These are phyloP conservation scores for Spodoptera frugiperda DNA, from an alignment of 1,140 invertebrate species.

Conservation along the genomic window DNA sequence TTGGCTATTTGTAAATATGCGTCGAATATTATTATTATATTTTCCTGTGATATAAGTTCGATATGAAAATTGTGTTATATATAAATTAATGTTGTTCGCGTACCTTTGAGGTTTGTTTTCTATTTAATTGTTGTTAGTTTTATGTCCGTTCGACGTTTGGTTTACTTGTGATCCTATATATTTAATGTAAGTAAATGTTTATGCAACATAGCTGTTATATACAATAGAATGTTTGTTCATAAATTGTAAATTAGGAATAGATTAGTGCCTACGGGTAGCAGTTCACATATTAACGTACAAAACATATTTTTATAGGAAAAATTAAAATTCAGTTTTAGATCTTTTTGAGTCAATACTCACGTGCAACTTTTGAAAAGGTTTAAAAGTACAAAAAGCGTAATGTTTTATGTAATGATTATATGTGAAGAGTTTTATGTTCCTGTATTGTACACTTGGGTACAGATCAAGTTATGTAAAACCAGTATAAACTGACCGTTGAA, in stretches of 20 bases:
- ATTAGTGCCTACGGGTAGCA: constrained; percentile 18
- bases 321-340: constrained; percentile 28
- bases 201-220: constrained; percentile 42
- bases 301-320: constrained; percentile 43
- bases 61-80: constrained; percentile 11
- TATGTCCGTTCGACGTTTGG: constrained; percentile 23
- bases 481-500: too few relatives aligned
- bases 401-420: neutral
- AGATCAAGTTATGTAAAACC: too few relatives aligned
- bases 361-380: constrained; percentile 16
- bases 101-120: constrained; percentile 21
- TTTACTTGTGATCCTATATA: constrained; percentile 19
- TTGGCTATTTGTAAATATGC: neutral
- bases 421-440: neutral
- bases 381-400: constrained; percentile 20
- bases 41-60: constrained; percentile 36
- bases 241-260: constrained; percentile 25
- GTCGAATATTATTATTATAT: neutral
- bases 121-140: constrained; percentile 42
- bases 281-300: constrained; percentile 24
- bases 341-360: neutral
- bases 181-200: constrained; percentile 12
- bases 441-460: neutral
- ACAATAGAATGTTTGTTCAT: constrained; percentile 35
- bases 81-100: constrained; percentile 42